Base-by-base conservation (phyloP, 1,140 invertebrate species). In the Philotrypesis tridentata region DNA sequence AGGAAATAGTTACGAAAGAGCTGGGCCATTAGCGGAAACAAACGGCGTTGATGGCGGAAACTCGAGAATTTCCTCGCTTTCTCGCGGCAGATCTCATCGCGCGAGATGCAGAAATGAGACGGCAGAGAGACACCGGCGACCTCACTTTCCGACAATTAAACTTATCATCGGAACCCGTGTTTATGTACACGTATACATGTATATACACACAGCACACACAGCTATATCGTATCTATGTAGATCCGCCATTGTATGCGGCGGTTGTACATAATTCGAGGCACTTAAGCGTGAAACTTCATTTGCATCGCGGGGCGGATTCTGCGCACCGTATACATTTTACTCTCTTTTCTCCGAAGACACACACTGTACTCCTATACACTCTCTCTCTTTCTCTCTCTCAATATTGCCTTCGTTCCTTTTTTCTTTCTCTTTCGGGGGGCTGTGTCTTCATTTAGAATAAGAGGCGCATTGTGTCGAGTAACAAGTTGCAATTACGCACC, bases 261-360 rank as follows among this genome's bases (percentile, higher is more conserved):
- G 60, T 17, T 48, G 29, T 73, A 74, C 60, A 40, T 80, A 76
- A 82, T 82, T 82, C 68, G 43, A 82, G 63, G 73, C 48, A 82
- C 65, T 76, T 82, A 76, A 40, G 29, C 72, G 80, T 71, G 72
- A 82, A 76, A 82, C 80, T 68, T 76, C 43, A 82, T 82, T 82
- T 76, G 73, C 73, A 82, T 82, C 29, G 25, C 25, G 21, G 63
- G 29, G 48, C 31, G 67, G 72, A 76, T 76, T 37, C 72, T 76
- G 63, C 48, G 29, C 61, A 40, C 65, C 55, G 78, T 55, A 74
- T 75, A 80, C 27, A 55, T 67, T 63, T 67, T 80, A 63, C 33
- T 29, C 14, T 33, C 11, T 67, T 74, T 80, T 43, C 71, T 55
- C 27, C 71, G 23, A 73, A 55, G 9, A 17, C 21, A n/a, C n/a